Evolutionary conservation across 2,797 vertebrate species (phyloP).

Genomic region (Crocodylus rhombifer): DNA sequence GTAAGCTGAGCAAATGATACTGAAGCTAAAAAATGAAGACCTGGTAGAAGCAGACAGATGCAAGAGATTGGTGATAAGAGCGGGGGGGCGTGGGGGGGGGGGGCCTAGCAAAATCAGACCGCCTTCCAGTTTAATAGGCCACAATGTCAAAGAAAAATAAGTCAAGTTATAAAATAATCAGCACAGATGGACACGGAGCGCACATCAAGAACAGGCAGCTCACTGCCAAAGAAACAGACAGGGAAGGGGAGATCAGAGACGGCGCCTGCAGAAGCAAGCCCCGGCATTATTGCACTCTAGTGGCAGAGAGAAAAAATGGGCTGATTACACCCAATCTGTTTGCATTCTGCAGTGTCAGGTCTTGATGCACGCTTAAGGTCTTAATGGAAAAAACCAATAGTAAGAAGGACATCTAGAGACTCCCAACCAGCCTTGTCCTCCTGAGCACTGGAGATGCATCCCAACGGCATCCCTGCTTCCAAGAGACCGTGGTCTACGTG

Average conservation of each 20-base stretch:
- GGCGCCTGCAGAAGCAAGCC: not conserved
- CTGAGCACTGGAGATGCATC: not conserved
- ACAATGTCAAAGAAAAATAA: not conserved
- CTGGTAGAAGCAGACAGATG: slow-evolving; percentile 18
- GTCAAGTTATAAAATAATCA: slow-evolving; percentile 41
- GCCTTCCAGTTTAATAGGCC: slow-evolving; percentile 23
- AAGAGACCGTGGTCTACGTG: not conserved
- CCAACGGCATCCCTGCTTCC: not conserved
- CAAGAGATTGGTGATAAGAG: not conserved
- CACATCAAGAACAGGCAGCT: not conserved
- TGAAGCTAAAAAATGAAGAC: not conserved
- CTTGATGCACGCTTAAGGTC: not conserved
- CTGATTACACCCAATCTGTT: not conserved
- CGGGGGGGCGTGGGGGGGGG: not conserved
- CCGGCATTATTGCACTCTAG: too few species aligned
- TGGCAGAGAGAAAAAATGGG: too few species aligned
- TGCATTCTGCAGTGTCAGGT: not conserved
- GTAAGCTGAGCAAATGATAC: not conserved
- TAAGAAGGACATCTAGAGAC: not conserved
- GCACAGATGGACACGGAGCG: not conserved
- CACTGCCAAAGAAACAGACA: slow-evolving; percentile 37
- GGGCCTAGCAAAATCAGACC: not conserved
- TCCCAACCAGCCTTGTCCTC: not conserved
- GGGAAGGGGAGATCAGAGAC: not conserved
- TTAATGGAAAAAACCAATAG: not conserved